Evolutionary conservation across 2,797 vertebrate genomes (phyloP).

Genomic region (Columba guinea): DNA sequence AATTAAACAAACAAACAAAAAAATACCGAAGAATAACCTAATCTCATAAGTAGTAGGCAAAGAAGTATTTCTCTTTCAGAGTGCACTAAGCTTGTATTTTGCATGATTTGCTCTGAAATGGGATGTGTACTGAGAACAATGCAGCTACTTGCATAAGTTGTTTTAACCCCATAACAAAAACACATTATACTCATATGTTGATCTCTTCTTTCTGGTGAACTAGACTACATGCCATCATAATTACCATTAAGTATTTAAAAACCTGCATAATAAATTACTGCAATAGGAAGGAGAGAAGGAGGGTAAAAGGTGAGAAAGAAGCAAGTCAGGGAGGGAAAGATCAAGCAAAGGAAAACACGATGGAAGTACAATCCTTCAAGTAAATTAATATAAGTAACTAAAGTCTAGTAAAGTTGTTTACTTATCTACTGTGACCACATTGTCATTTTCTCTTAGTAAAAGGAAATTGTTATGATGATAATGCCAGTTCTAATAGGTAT

Average conservation of each 20-base stretch:
- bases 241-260: background rate
- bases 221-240: background rate
- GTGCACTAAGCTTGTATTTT: background rate
- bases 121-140: background rate
- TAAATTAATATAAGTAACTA: background rate
- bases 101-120: background rate
- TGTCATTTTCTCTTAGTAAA: background rate
- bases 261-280: background rate
- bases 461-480: background rate
- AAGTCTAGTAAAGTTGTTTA: background rate
- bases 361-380: background rate
- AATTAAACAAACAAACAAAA: too few relatives aligned
- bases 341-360: accelerated
- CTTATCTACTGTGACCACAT: background rate
- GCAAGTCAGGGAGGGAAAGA: background rate
- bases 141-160: background rate
- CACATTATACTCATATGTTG: background rate
- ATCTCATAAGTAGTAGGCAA: background rate
- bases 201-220: background rate
- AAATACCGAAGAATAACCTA: background rate
- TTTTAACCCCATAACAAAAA: background rate
- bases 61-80: background rate
- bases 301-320: background rate
- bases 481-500: background rate
- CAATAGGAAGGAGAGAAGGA: background rate